These are phyloP conservation scores for Hapalemur alaotrensis DNA, from an alignment of 2,797 vertebrate genomes.

Conservation along the genomic window DNA sequence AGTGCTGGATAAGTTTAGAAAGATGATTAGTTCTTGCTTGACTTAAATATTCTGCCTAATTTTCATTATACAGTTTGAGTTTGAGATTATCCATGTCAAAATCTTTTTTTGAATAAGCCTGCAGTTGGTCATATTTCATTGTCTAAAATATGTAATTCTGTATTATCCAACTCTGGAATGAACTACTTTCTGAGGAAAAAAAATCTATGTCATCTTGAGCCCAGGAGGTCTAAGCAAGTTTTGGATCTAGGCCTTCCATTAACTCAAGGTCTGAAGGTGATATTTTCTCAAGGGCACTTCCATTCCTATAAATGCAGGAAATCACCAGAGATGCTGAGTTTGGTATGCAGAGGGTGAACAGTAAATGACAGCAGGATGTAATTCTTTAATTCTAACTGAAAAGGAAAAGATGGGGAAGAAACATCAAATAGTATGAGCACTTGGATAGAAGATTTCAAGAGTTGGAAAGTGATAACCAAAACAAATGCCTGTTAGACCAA, in stretches of 20 bases:
- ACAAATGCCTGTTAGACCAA: not conserved
- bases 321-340: not conserved
- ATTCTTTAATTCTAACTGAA: not conserved
- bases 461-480: not conserved
- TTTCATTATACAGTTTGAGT: constrained; percentile 31
- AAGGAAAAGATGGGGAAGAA: not conserved
- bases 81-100: constrained; percentile 17
- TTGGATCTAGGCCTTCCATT: not conserved
- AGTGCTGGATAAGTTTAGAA: constrained; percentile 15
- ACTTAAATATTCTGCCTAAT: constrained; percentile 55
- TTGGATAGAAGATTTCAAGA: not conserved
- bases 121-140: not conserved
- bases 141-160: constrained; percentile 14
- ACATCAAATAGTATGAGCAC: not conserved
- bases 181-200: not conserved
- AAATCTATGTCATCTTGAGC: not conserved
- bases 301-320: not conserved
- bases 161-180: not conserved
- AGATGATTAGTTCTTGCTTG: constrained; percentile 23
- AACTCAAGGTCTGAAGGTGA: not conserved
- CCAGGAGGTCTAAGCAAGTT: not conserved
- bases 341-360: not conserved
- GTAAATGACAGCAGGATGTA: not conserved
- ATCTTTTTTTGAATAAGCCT: not conserved
- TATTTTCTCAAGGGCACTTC: not conserved